Conservation (phyloP, 1,140 invertebrate genomes). For the Ostrea denselamellosa region DNA sequence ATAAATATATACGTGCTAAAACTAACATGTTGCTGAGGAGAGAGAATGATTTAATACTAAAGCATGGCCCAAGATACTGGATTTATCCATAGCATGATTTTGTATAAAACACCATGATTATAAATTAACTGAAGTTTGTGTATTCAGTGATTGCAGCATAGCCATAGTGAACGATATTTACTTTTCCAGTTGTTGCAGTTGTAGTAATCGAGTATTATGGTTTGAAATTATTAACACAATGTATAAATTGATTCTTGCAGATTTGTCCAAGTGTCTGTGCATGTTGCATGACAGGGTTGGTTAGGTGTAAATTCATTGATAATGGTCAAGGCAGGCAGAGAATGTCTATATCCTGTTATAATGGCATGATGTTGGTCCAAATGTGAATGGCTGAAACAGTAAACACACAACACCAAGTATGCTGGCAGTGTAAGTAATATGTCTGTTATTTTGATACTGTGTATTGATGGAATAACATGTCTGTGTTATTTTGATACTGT, state of each 20-base stretch:
- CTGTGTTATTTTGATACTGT: background rate
- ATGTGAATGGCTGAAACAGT: background rate
- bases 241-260: conserved; percentile 12
- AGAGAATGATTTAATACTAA: too few species aligned
- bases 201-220: too few species aligned
- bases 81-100: background rate
- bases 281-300: conserved; percentile 25
- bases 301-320: background rate
- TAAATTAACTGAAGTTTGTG: background rate
- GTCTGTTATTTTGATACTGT: background rate
- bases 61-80: too few species aligned
- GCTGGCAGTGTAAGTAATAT: background rate
- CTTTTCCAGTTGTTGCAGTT: background rate
- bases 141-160: background rate
- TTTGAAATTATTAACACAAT: too few species aligned
- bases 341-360: background rate
- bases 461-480: background rate
- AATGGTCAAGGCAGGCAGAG: background rate
- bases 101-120: background rate
- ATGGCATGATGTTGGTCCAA: background rate
- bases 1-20: too few species aligned
- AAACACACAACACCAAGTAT: background rate
- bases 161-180: too few species aligned
- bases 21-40: too few species aligned
- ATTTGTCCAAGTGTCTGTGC: background rate